Base-by-base conservation (phyloP, 2,797 vertebrate genomes). In the Xiphorhynchus erythropygius region DNA sequence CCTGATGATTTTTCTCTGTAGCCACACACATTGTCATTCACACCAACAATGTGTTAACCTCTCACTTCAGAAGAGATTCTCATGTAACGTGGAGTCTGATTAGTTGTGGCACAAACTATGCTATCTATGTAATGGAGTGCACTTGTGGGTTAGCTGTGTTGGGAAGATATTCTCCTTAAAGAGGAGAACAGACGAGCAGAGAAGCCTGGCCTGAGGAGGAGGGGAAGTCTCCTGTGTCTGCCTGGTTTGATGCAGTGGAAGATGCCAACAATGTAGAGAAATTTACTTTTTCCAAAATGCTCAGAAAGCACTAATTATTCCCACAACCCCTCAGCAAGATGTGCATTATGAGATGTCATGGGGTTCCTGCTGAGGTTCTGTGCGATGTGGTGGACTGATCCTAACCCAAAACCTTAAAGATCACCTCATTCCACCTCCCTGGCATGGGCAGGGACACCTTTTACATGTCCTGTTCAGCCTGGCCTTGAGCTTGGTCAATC, bases 81-180 rank as follows among this genome's bases (percentile, higher is more conserved):
- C 96, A 84, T 65, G 84, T 25, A 84, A 87, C 33, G 62, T 7
- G 44, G 74, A 69, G 10, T 24, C 41, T 94, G 89, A 97, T 97
- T 85, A 96, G 89, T 65, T 95, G 94, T 95, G 94, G 92, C 96
- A 95, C 47, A 91, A 92, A 87, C 79, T 62, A 11, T 84, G 89
- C 88, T 95, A 84, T 73, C 84, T 9, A 2, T 95, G 4, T 96
- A 96, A 96, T 96, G 74, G 91, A 95, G 86, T 93, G 94, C 90
- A 90, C 96, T 92, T 10, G 42, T 85, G 89, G 88, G 87, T 84
- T 83, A 62, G 81, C 46, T 4, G 1, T 13, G 56, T 17, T 79
- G 90, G 91, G 93, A 71, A 80, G 85, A 69, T 67, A 88, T 71
- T 75, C 70, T 82, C 96, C 90, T 80, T 50, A 10, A 9, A 57